Evolutionary conservation across 2,888 invertebrate species (phyloP), one percentile per base, ranked within the genome.

Genomic region (Trachelus troglodyta): DNA sequence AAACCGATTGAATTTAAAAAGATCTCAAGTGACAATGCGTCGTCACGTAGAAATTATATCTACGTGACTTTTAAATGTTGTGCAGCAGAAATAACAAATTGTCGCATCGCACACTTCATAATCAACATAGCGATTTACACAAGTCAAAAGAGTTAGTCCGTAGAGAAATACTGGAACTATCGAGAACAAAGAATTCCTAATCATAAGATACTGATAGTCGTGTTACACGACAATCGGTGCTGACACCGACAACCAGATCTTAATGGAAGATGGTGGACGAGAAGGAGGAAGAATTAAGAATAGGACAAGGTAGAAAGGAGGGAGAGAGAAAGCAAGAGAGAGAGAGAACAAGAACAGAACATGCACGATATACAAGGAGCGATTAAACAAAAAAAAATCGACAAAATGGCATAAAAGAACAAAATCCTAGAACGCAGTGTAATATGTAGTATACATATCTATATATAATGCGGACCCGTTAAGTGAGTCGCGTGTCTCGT

Each of bases 141-240:
- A 83, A 75, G 81, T 84, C 81, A 12, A 34, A 69, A n/a, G 12
- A 73, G 3, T n/a, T 23, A 74, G 31, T 75, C 56, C 30, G 11
- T 73, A 37, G 15, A 37, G 33, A 15, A 33, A 76, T 30, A 73
- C 68, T 73, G 33, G 15, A 33, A 76, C 69, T 56, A 76, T 33
- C 40, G 33, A 56, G n/a, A 40, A 76, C 40, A 40, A 76, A 74
- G n/a, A 37, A 76, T 76, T 76, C 23, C 76, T 76, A 37, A 35
- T 76, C 56, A n/a, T 33, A 69, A 69, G 35, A 30, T 71, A 56
- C 56, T 56, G 56, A 56, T 23, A 40, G 56, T 56, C 56, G 23
- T 56, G 56, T 56, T 56, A 82, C 79, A 81, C 83, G 82, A 83
- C 79, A 81, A 79, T 85, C 83, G 83, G 82, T 83, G 86, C 87